Evolutionary conservation across 2,888 invertebrate genomes (phyloP).

Genomic region (Folsomia manolachei): DNA sequence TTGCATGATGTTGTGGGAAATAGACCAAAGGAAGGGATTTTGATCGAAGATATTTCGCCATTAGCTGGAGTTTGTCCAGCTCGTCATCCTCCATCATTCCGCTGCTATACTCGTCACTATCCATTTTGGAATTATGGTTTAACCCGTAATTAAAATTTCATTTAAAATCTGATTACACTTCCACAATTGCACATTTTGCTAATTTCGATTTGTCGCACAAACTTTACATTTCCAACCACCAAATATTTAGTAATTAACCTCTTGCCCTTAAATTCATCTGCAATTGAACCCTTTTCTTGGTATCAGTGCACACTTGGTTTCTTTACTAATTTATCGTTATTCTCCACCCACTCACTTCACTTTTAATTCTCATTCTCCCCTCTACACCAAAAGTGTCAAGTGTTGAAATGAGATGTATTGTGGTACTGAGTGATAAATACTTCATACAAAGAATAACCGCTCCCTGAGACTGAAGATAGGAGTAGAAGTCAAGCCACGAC

Average conservation of each 20-base stretch:
- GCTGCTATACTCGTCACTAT: constrained; percentile 37
- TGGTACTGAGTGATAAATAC: too few relatives aligned
- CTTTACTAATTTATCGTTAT: not conserved
- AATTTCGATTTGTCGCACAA: not conserved
- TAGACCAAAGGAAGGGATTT: constrained; percentile 40
- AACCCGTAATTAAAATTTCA: too few relatives aligned
- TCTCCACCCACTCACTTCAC: not conserved
- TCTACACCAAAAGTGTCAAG: too few relatives aligned
- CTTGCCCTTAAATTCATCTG: too few relatives aligned
- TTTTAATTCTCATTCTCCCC: not conserved
- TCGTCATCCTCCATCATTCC: constrained; percentile 34
- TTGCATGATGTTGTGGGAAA: constrained; percentile 19
- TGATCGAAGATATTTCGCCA: constrained; percentile 41
- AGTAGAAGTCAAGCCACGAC: not conserved
- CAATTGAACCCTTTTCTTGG: not conserved
- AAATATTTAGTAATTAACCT: too few relatives aligned
- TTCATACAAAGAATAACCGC: too few relatives aligned
- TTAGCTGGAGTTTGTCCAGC: constrained; percentile 34
- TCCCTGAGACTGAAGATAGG: not conserved
- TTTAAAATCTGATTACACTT: too few relatives aligned
- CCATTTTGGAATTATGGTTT: constrained; percentile 20
- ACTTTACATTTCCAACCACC: too few relatives aligned
- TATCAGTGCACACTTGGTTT: too few relatives aligned
- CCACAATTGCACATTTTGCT: not conserved
- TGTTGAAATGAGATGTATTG: not conserved